phyloP scores from a whole-genome alignment of 2,113 vertebrate genomes.

The Alces alces region DNA sequence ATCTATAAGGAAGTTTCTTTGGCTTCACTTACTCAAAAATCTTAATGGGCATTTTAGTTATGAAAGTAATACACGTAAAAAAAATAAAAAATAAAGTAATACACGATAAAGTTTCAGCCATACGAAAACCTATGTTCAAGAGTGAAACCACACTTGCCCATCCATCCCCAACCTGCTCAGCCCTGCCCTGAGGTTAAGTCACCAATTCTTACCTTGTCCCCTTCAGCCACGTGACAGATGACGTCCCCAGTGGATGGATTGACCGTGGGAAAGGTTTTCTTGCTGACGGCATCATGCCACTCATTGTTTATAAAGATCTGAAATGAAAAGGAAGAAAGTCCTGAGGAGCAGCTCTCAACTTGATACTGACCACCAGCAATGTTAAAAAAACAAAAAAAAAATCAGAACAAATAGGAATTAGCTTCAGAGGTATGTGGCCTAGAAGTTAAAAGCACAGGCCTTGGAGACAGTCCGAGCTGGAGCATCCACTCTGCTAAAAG shows the following conservation, averaged over 20 bases:
- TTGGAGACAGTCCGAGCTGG: not conserved
- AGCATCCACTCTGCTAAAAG: not conserved
- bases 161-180: not conserved
- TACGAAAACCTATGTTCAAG: not conserved
- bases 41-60: not conserved
- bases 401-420: not conserved
- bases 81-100: too few relatives aligned
- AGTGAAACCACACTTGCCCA: not conserved
- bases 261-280: constrained; percentile 91
- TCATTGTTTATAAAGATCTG: constrained; percentile 98
- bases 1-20: not conserved
- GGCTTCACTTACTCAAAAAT: not conserved
- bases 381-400: not conserved
- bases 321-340: not conserved
- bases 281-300: constrained; percentile 91
- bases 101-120: not conserved
- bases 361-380: not conserved
- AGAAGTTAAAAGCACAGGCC: not conserved
- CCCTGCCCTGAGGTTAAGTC: not conserved
- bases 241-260: constrained; percentile 93
- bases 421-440: not conserved
- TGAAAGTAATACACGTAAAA: not conserved
- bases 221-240: constrained; percentile 95
- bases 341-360: not conserved
- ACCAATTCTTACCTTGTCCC: constrained; percentile 83